These are phyloP conservation scores for Pristionchus maxplancki DNA, from an alignment of 2,888 invertebrate genomes.

Conservation along the genomic window DNA sequence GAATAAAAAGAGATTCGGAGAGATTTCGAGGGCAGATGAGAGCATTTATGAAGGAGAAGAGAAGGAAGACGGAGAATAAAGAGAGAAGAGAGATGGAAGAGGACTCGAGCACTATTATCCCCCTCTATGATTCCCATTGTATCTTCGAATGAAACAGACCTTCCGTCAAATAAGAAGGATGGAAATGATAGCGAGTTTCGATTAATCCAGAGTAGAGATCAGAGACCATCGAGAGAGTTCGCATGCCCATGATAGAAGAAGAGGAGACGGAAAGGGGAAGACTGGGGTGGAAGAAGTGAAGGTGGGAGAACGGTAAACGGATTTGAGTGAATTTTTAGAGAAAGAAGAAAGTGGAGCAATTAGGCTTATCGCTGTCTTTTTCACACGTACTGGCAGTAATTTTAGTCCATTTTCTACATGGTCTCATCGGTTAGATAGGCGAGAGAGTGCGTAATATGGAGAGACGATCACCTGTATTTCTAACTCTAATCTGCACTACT, in stretches of 20 bases:
- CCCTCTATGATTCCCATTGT: background rate
- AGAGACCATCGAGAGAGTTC: slow-evolving; percentile 33
- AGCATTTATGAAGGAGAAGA: background rate
- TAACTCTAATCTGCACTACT: no score
- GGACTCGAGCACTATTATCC: background rate
- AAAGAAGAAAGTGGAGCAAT: background rate
- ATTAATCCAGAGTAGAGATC: slow-evolving; percentile 5
- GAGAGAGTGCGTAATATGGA: no score
- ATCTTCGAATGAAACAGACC: background rate
- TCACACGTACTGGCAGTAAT: no score
- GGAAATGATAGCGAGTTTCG: slow-evolving; percentile 1
- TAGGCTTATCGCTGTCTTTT: background rate
- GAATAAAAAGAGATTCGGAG: background rate
- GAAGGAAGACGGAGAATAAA: background rate
- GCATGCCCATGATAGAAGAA: slow-evolving; percentile 1
- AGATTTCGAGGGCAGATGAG: slow-evolving; percentile 35
- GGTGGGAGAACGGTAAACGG: background rate
- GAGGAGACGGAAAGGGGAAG: no score
- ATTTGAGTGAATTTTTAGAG: background rate
- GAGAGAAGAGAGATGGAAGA: background rate
- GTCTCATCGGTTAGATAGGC: no score
- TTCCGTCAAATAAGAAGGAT: background rate
- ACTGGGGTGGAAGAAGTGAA: background rate
- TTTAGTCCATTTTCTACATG: no score
- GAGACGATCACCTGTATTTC: no score